Conservation (phyloP, 2,797 vertebrate genomes). For the Odontamblyopus lacepedii region DNA sequence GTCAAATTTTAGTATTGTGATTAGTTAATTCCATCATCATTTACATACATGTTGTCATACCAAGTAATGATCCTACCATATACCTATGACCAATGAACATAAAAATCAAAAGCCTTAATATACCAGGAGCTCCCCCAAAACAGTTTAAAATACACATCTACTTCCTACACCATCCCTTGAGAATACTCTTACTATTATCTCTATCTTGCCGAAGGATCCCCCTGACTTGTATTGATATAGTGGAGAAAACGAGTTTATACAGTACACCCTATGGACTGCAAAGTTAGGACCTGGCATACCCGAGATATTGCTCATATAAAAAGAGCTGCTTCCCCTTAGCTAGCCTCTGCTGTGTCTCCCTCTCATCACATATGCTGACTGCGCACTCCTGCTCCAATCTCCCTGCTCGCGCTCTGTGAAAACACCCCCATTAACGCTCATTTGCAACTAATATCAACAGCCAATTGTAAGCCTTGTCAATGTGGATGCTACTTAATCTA, state of each 20-base stretch:
- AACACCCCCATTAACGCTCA: constrained; percentile 77
- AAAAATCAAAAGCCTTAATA: neutral
- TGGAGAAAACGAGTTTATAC: constrained; percentile 26
- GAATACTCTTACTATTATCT: neutral
- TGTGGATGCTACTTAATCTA: constrained; percentile 61
- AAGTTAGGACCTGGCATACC: constrained; percentile 17
- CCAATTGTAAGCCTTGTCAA: constrained; percentile 65
- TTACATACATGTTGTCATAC: too few species aligned
- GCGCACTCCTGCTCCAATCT: constrained; percentile 71
- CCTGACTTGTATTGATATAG: constrained; percentile 25
- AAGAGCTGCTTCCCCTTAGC: constrained; percentile 11
- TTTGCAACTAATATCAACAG: constrained; percentile 74
- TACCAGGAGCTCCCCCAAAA: neutral
- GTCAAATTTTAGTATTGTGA: too few species aligned
- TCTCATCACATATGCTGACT: constrained; percentile 71
- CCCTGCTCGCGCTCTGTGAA: constrained; percentile 71
- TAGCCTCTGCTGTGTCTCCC: constrained; percentile 2
- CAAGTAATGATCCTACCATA: too few species aligned
- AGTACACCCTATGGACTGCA: constrained; percentile 15
- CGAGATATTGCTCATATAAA: constrained; percentile 31
- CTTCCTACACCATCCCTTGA: neutral
- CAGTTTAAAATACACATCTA: neutral
- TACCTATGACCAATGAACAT: too few species aligned
- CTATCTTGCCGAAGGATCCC: constrained; percentile 23
- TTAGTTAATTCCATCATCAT: too few species aligned